phyloP scores from a whole-genome alignment of 2,113 vertebrate species.

The Hoplias malabaricus region DNA sequence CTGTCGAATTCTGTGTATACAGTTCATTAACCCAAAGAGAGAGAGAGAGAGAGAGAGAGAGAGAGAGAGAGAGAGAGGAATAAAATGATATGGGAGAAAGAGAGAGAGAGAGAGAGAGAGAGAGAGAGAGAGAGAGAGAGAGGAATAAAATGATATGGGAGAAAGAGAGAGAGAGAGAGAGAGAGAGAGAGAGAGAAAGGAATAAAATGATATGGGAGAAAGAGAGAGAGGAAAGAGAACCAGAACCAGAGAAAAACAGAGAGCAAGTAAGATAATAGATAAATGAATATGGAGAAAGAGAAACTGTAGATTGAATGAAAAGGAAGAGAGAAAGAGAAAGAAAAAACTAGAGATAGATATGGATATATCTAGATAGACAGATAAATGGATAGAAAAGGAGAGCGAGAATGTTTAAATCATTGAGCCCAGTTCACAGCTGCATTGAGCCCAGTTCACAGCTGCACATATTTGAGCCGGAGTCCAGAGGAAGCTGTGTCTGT shows the following conservation, averaged over 20 bases:
- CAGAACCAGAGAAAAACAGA: background rate
- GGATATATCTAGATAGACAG: background rate
- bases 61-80: background rate
- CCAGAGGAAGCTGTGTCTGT: conserved; percentile 17
- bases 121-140: background rate
- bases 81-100: background rate
- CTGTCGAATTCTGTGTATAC: background rate
- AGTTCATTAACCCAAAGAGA: conserved; percentile 3
- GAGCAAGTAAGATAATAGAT: background rate
- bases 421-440: too few relatives aligned
- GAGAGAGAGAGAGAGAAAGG: background rate
- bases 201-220: background rate
- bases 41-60: background rate
- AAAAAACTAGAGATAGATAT: background rate
- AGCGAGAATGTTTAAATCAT: too few relatives aligned
- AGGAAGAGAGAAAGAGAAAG: conserved; percentile 6
- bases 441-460: background rate
- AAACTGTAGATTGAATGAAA: too few relatives aligned
- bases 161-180: background rate
- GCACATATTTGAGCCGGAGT: conserved; percentile 10
- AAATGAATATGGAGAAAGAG: background rate
- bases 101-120: background rate
- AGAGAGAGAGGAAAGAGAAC: too few relatives aligned
- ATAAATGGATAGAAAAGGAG: background rate
- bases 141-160: background rate